phyloP scores from a whole-genome alignment of 2,797 vertebrate genomes.

The Paratrypauchen microcephalus region DNA sequence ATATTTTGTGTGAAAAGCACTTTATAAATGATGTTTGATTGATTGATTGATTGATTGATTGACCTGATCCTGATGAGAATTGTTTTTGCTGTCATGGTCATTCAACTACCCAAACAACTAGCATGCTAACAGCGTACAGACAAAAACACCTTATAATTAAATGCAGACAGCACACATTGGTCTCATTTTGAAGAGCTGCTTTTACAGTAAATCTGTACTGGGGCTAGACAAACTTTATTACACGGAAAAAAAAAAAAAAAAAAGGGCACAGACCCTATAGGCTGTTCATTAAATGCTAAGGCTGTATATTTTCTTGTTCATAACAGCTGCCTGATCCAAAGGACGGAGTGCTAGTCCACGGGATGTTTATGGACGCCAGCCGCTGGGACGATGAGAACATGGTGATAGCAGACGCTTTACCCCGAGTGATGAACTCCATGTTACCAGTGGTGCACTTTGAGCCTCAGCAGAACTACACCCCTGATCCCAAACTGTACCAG shows the following conservation, averaged over 20 bases:
- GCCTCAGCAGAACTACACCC: constrained; percentile 81
- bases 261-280: too few species aligned
- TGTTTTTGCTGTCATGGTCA: too few species aligned
- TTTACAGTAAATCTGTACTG: too few species aligned
- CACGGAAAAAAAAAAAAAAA: not conserved
- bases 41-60: too few species aligned
- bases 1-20: too few species aligned
- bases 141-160: too few species aligned
- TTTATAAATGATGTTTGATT: too few species aligned
- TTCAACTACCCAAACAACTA: too few species aligned
- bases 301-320: constrained; percentile 4
- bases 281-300: not conserved
- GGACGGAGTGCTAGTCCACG: constrained; percentile 80
- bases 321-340: constrained; percentile 76
- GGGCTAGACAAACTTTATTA: not conserved
- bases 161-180: too few species aligned
- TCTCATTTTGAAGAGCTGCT: too few species aligned
- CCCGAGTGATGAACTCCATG: constrained; percentile 76
- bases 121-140: too few species aligned
- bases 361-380: constrained; percentile 83
- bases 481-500: constrained; percentile 67
- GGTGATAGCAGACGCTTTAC: constrained; percentile 78
- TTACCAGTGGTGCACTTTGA: constrained; percentile 86
- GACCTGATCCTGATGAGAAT: too few species aligned
- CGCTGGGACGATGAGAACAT: constrained; percentile 79